These are phyloP conservation scores for Sorex maritimensis DNA, from an alignment of 2,797 vertebrate genomes.

Conservation along the genomic window DNA sequence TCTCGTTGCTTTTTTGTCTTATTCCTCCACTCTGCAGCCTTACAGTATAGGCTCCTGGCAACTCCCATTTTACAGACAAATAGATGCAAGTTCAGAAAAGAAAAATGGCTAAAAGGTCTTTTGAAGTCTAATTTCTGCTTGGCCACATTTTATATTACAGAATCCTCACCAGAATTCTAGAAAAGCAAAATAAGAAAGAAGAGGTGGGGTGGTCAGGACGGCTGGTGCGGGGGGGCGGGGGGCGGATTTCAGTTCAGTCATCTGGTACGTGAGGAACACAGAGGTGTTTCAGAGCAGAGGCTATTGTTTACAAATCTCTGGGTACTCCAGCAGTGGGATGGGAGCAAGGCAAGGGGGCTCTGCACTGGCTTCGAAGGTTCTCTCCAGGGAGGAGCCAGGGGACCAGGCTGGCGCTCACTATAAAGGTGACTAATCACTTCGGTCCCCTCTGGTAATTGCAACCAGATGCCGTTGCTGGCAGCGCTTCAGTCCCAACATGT, in stretches of 20 bases:
- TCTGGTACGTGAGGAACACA: conserved; percentile 5
- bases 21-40: background rate
- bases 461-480: conserved; percentile 86
- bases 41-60: background rate
- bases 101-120: conserved; percentile 16
- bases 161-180: conserved; percentile 47
- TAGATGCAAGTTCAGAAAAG: conserved; percentile 49
- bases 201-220: background rate
- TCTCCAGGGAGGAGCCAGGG: conserved; percentile 79
- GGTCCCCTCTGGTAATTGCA: conserved; percentile 87
- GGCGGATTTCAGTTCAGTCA: conserved; percentile 17
- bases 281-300: conserved; percentile 12
- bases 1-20: conserved; percentile 29
- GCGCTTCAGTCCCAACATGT: conserved; percentile 84
- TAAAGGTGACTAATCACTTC: conserved; percentile 88
- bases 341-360: conserved; percentile 56
- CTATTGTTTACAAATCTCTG: conserved; percentile 61
- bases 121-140: conserved; percentile 39
- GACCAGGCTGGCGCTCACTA: conserved; percentile 86
- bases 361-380: conserved; percentile 57
- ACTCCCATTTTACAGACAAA: conserved; percentile 35
- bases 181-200: conserved; percentile 25
- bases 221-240: background rate
- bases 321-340: conserved; percentile 41
- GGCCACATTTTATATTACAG: conserved; percentile 7